Percentiles rank a stretch among this genome's conserved stretches.
Conservation (phyloP, 2,113 vertebrate species). For the Pluvialis apricaria region DNA sequence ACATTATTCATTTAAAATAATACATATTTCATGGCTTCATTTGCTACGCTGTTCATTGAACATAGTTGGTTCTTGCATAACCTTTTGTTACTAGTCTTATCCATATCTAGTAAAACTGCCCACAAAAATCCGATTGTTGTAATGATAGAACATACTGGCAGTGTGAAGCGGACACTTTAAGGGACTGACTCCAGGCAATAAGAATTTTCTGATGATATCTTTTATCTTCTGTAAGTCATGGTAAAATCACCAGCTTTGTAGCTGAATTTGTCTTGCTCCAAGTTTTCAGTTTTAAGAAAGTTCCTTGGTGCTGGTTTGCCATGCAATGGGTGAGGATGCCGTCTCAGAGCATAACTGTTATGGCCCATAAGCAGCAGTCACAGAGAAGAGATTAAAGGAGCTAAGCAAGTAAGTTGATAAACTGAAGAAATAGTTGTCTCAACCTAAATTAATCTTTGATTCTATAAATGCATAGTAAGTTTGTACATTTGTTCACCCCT, state of each 20-base stretch:
- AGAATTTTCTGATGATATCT: background rate
- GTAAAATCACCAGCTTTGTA: background rate
- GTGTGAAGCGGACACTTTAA: background rate
- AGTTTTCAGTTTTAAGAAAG: background rate
- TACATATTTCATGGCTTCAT: background rate
- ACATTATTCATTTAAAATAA: background rate
- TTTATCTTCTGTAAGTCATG: background rate
- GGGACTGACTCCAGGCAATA: background rate
- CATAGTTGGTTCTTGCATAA: background rate
- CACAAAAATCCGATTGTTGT: background rate
- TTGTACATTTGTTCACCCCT: background rate
- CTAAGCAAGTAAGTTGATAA: background rate
- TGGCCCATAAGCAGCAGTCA: background rate
- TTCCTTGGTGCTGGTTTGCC: background rate
- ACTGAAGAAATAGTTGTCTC: background rate
- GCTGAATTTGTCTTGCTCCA: background rate
- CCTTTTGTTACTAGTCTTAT: background rate
- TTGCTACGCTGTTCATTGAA: too few species aligned
- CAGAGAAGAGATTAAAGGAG: background rate
- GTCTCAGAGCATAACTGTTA: background rate
- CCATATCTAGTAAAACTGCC: background rate
- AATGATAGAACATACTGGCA: background rate
- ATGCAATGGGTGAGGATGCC: background rate
- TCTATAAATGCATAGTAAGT: background rate
- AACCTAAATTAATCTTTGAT: background rate